Base-by-base conservation (phyloP, 2,797 vertebrate species). In the Urocyon cinereoargenteus region DNA sequence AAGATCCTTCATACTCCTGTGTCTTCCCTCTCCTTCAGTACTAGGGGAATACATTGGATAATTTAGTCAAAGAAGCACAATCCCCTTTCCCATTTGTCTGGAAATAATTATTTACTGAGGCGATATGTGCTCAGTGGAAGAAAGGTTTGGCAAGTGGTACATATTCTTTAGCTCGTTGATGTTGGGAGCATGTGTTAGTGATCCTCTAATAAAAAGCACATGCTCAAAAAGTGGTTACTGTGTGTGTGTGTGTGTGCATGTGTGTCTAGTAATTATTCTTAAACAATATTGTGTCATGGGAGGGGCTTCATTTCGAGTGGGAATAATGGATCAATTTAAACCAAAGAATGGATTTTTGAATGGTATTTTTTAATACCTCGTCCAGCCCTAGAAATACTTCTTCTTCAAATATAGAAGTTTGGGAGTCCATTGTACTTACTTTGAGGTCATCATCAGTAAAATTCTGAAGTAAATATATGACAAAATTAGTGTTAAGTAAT, bases 71-170 rank as follows among this genome's bases (percentile, higher is more conserved):
- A 89, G 86, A 87, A 96, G 64, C 61, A 92, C 34, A 91, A 66
- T 94, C 82, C 51, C 16, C 77, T 91, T 94, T 95, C 34, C 85
- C 77, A 81, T 96, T 97, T 94, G 77, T 97, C 93, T 97, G 93
- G 96, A 97, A 97, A 89, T 96, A 96, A 97, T 98, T 98, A 97
- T 86, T 97, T 98, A 95, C 86, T 96, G 59, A 97, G 90, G 78
- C 94, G 96, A 91, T 95, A 91, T 55, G 59, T 96, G 72, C 84
- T 90, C 57, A 40, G 73, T 96, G 86, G 91, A 96, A 97, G 91
- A 96, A 98, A 97, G 87, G 77, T 93, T 97, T 98, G 96, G 96
- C 95, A 97, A 97, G 77, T 85, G 73, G 81, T 92, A 93, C 90
- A 77, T 97, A 92, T 97, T 98, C 90, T 97, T 91, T 89, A 31